Base-by-base conservation (phyloP, 2,888 invertebrate species). In the Catotricha subobsoleta region DNA sequence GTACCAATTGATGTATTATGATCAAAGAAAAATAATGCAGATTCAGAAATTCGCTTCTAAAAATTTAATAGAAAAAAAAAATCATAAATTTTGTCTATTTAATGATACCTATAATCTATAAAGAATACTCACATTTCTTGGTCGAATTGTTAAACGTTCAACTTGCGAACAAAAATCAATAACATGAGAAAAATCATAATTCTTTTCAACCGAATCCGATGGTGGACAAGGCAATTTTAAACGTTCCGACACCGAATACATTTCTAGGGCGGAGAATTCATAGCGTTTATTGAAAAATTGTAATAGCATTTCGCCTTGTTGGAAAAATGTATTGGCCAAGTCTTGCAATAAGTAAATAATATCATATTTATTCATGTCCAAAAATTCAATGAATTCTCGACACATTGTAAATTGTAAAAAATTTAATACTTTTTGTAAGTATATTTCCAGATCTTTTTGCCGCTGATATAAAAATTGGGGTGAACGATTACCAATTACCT, bases 281-380 rank as follows among this genome's bases (percentile, higher is more conserved):
- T 39, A 39, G 4, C 30, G 16, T 39, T 31, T 39, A 5, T 30
- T 25, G 9, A 20, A 13, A 36, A 36, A 36, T 29, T 20, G 34
- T 21, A 80, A 52, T 5, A 67, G 53, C 28, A 66, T 64, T 54
- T 86, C 82, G 10, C 82, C 86, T 60, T 78, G 78, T 45, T 73
- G 68, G 59, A 74, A 84, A 51, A 87, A 73, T 47, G 74, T 72
- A 49, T 79, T 69, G 0, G 92, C 86, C 57, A 92, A 67, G 54
- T 77, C 76, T 64, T 87, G 83, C 13, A 87, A 65, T 48, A 94
- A 63, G 55, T 84, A 90, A 53, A 80, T 79, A 49, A 90, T 80
- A 60, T 94, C 94, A 63, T 91, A 94, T 51, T 80, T 65, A 56
- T 87, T 81, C 51, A 95, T 80, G 54, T 90, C 77, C 44, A 95